Evolutionary conservation across 2,113 vertebrate species (phyloP).

Genomic region (Scatophagus argus): DNA sequence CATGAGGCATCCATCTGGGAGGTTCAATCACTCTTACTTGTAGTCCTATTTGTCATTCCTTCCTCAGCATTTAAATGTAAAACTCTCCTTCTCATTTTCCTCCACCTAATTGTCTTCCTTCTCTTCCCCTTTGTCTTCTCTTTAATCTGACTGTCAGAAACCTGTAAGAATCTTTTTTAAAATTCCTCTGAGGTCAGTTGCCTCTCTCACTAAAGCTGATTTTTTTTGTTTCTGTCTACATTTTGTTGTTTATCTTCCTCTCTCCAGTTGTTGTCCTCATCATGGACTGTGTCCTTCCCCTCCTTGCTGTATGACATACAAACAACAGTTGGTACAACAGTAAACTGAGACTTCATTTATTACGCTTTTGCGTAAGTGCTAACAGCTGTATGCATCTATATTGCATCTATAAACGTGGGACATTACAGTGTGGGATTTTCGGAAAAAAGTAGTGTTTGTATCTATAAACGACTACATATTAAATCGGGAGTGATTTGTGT

Average conservation of each 20-base stretch:
- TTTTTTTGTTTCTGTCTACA: background rate
- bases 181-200: background rate
- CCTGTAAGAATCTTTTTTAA: background rate
- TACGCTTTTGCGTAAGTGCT: background rate
- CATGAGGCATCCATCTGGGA: conserved; percentile 35
- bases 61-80: conserved; percentile 16
- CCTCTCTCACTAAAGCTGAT: background rate
- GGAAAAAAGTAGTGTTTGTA: background rate
- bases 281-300: background rate
- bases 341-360: background rate
- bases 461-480: too few relatives aligned
- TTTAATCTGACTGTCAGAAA: background rate
- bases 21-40: conserved; percentile 15
- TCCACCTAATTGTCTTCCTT: background rate
- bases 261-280: background rate
- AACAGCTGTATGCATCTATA: too few relatives aligned
- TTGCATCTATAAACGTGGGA: background rate
- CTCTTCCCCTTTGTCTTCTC: background rate
- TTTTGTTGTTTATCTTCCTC: background rate
- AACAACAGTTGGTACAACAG: background rate
- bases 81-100: conserved; percentile 13
- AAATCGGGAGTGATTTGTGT: background rate
- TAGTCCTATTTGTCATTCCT: conserved; percentile 17
- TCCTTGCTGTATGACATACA: background rate
- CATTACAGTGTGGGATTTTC: background rate